Percentiles rank a stretch among this genome's conserved stretches.
Evolutionary conservation across 2,888 invertebrate genomes (phyloP).

Genomic region (Hoplodrina blanda): DNA sequence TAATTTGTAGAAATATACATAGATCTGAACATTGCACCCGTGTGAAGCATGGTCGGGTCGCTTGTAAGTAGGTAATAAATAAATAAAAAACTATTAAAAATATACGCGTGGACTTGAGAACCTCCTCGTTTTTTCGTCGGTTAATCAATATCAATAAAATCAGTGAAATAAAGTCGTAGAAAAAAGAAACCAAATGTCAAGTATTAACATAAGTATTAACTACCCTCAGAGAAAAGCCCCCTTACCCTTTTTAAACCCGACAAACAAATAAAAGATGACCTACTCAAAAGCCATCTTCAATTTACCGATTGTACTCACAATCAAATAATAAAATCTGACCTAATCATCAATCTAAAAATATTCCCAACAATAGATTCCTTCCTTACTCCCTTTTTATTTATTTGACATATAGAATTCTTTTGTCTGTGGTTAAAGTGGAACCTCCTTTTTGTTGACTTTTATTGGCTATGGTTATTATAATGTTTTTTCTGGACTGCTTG

Average conservation of each 20-base stretch:
- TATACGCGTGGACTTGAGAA: no score
- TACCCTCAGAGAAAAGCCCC: not conserved
- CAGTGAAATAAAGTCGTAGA: no score
- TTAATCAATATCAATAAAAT: no score
- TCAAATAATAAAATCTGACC: constrained; percentile 61
- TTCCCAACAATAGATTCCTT: constrained; percentile 45
- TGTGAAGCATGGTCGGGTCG: no score
- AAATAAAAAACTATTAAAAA: no score
- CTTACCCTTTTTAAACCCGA: not conserved
- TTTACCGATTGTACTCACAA: constrained; percentile 43
- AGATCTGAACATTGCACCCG: no score
- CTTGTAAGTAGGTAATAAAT: no score
- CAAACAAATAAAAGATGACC: constrained; percentile 15
- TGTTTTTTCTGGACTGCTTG: not conserved
- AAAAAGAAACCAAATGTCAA: not conserved
- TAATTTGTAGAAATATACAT: no score
- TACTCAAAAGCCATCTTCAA: constrained; percentile 25
- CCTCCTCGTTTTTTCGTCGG: no score
- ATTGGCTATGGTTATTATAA: constrained; percentile 19
- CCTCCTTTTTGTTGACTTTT: constrained; percentile 28
- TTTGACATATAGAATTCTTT: constrained; percentile 44
- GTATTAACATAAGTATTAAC: not conserved
- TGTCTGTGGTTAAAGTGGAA: constrained; percentile 36
- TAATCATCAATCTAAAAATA: constrained; percentile 57
- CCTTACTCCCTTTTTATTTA: constrained; percentile 24